Evolutionary conservation across 2,797 vertebrate species (phyloP).

Genomic region (Cryptoprocta ferox): DNA sequence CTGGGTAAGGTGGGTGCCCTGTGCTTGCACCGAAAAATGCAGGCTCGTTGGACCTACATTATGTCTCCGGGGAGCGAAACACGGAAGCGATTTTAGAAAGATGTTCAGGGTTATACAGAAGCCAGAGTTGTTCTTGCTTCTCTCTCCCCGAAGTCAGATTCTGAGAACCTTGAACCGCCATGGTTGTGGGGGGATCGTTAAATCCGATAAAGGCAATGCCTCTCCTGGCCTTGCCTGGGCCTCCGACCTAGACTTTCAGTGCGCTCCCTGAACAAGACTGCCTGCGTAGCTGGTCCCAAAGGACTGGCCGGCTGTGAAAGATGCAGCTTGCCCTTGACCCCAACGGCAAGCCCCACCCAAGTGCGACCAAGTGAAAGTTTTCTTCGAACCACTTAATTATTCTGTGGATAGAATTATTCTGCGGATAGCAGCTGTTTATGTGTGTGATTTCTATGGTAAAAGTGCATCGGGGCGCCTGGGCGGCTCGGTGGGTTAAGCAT

Average conservation of each 20-base stretch:
- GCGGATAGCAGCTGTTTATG: too few species aligned
- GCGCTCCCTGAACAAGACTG: fast-evolving
- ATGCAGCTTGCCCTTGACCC: neutral
- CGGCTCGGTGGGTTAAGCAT: too few species aligned
- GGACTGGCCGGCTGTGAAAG: neutral
- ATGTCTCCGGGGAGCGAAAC: neutral
- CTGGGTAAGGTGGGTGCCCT: fast-evolving
- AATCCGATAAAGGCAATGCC: neutral
- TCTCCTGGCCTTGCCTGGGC: neutral
- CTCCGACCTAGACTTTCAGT: too few species aligned
- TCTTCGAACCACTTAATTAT: neutral
- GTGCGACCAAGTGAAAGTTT: neutral
- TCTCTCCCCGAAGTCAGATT: neutral
- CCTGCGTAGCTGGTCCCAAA: neutral
- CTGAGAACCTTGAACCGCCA: neutral
- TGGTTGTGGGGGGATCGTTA: neutral
- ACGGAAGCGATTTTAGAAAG: neutral
- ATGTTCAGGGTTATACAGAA: neutral
- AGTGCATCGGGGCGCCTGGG: neutral
- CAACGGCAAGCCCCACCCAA: fast-evolving
- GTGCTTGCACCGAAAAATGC: fast-evolving
- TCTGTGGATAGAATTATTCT: neutral
- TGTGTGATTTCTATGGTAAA: neutral
- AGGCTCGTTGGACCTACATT: neutral
- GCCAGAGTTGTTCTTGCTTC: neutral